Evolutionary conservation across 2,113 vertebrate genomes (phyloP).

Genomic region (Cyanoramphus novaezelandiae): DNA sequence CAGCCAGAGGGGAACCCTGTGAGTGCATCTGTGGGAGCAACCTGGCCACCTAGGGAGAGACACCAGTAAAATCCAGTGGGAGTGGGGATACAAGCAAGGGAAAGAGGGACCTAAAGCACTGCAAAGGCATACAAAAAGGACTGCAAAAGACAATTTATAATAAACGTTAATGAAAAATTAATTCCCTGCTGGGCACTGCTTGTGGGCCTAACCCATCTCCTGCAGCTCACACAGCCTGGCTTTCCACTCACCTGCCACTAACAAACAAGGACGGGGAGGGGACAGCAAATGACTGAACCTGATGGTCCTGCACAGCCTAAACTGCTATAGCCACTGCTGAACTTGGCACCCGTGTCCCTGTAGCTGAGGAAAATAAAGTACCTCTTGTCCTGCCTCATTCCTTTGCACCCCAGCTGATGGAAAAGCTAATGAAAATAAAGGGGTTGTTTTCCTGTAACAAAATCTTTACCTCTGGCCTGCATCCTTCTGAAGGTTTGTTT

Average conservation of each 20-base stretch:
- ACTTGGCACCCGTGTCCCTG: fast-evolving
- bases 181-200: neutral
- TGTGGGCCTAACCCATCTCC: neutral
- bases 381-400: neutral
- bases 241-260: neutral
- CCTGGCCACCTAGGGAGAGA: neutral
- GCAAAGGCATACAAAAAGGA: neutral
- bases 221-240: neutral
- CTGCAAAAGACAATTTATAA: neutral
- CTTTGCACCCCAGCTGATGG: neutral
- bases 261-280: neutral
- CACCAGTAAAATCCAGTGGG: neutral
- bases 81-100: neutral
- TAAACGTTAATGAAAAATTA: neutral
- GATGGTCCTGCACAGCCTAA: neutral
- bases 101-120: neutral
- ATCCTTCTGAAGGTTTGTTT: neutral
- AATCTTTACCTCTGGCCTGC: neutral
- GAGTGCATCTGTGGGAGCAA: neutral
- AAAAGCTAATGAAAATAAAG: neutral
- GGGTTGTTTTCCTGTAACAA: neutral
- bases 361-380: neutral
- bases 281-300: neutral
- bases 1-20: neutral
- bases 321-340: neutral